Evolutionary conservation across 2,888 invertebrate species (phyloP), one percentile per base, ranked within the genome.

Genomic region (Loripinus fragilis): DNA sequence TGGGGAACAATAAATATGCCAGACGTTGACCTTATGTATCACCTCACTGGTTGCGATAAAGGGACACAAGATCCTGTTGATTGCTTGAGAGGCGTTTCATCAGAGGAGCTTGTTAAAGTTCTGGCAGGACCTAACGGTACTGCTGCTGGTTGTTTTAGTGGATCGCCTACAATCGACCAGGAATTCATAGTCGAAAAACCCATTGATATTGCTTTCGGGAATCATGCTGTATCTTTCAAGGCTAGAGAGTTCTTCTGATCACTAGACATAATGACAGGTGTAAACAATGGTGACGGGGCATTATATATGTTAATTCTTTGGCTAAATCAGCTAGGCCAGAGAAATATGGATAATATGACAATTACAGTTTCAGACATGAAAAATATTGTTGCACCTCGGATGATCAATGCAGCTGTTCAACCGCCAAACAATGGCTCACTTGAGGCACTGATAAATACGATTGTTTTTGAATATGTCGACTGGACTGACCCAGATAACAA

Each of bases 401-500:
- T 67, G 0, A 69, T 74, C 10, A 42, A 38, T 12, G 30, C 7
- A 12, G 45, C 38, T 33, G 28, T 74, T 1, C 38, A 50, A 30
- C 69, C 74, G 1, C 52, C 50, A 42, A 38, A 65, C 41, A 69
- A 64, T 30, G 15, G 38, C 2, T 73, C 68, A 20, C 23, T n/a
- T 17, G 41, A 45, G 2, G 48, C 48, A 2, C n/a, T 76, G 3
- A 42, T 48, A 2, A 17, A 38, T 8, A 67, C 77, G 5, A 28
- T 83, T 20, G 48, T 65, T 10, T 73, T 73, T 52, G 70, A 77
- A 23, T 79, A 83, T 60, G 74, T 77, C 0, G 67, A 76, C n/a
- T 76, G 76, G 71, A 28, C 35, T 7, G 65, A 76, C 41, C 76
- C 71, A 1, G 45, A 96, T 25, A 97, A 96, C 91, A 94, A 97